Evolutionary conservation across 1,140 invertebrate species (phyloP).

Genomic region (Heliconius eleuchia): DNA sequence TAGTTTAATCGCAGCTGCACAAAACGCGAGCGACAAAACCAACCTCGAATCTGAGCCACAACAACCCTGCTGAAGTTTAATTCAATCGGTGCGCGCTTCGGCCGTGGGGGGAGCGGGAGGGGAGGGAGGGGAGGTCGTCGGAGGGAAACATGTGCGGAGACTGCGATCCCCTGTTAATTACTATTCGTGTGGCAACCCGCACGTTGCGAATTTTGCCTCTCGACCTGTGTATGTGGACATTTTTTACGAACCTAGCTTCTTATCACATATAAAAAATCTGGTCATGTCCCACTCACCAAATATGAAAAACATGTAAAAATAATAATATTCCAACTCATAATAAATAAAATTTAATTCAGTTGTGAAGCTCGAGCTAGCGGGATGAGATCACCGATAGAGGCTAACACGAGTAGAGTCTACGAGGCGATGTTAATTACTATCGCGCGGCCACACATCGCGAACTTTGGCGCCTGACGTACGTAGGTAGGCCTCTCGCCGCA

Average conservation of each 20-base stretch:
- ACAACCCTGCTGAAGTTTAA: slow-evolving; percentile 76
- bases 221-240: background rate
- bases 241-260: background rate
- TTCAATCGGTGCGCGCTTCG: slow-evolving; percentile 73
- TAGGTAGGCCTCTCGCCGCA: slow-evolving; percentile 37
- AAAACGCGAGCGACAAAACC: slow-evolving; percentile 75
- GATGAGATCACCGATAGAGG: slow-evolving; percentile 35
- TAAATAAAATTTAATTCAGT: slow-evolving; percentile 71
- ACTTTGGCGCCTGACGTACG: slow-evolving; percentile 32
- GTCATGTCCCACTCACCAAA: background rate
- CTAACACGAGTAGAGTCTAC: slow-evolving; percentile 28
- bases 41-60: slow-evolving; percentile 70
- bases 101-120: slow-evolving; percentile 27
- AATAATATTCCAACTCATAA: background rate
- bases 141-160: slow-evolving; percentile 32
- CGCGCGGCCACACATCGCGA: slow-evolving; percentile 37
- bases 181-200: slow-evolving; percentile 51
- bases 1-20: slow-evolving; percentile 76
- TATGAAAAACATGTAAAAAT: background rate
- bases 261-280: background rate
- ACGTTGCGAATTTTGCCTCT: slow-evolving; percentile 10
- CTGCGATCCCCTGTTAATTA: slow-evolving; percentile 71
- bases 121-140: slow-evolving; percentile 23
- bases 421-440: slow-evolving; percentile 38
- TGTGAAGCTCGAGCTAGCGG: slow-evolving; percentile 56